Evolutionary conservation across 2,888 invertebrate genomes (phyloP).

Genomic region (Melolontha melolontha): DNA sequence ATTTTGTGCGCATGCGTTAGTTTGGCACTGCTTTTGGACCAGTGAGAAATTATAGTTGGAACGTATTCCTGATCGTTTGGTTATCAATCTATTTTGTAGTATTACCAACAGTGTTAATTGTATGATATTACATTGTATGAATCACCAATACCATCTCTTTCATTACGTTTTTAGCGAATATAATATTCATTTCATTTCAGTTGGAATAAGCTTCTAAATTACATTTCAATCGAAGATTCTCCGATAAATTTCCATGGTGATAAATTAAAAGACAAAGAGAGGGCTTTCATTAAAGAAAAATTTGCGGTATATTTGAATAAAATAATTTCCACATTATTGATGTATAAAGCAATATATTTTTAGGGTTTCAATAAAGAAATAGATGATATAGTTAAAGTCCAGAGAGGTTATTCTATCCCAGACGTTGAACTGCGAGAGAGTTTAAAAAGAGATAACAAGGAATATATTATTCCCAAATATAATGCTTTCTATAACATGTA

Average conservation of each 20-base stretch:
- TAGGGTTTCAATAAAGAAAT: conserved; percentile 97
- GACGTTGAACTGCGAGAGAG: conserved; percentile 90
- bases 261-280: conserved; percentile 87
- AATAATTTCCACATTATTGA: neutral
- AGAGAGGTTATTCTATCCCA: conserved; percentile 93
- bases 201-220: conserved; percentile 85
- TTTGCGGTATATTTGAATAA: conserved; percentile 76
- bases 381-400: conserved; percentile 87
- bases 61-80: too few relatives aligned
- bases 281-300: conserved; percentile 87
- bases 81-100: too few relatives aligned
- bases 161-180: too few relatives aligned
- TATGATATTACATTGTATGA: too few relatives aligned
- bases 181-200: conserved; percentile 70
- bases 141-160: too few relatives aligned
- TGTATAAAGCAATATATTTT: conserved; percentile 17
- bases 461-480: conserved; percentile 88
- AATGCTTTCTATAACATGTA: conserved; percentile 81
- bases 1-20: too few relatives aligned
- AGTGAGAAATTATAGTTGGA: too few relatives aligned
- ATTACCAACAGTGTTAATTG: too few relatives aligned
- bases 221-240: conserved; percentile 79
- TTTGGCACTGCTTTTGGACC: too few relatives aligned
- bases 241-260: conserved; percentile 70
- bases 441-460: conserved; percentile 90